phyloP scores from a whole-genome alignment of 2,113 vertebrate genomes.

The Engraulis encrasicolus region DNA sequence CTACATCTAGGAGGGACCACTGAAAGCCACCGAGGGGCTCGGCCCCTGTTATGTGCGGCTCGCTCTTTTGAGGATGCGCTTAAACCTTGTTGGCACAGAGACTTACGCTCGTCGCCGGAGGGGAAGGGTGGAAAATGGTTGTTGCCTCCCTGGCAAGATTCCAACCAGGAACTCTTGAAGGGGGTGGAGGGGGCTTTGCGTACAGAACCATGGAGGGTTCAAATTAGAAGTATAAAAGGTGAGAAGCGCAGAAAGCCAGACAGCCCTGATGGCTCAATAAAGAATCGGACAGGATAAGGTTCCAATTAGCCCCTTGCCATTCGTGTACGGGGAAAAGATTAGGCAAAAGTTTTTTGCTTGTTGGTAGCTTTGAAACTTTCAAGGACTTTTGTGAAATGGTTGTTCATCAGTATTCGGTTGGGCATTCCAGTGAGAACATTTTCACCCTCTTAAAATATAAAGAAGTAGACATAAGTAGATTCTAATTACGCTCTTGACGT shows the following conservation, averaged over 20 bases:
- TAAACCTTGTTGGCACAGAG: conserved; percentile 1
- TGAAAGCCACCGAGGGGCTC: not conserved
- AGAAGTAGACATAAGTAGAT: too few species aligned
- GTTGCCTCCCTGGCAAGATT: not conserved
- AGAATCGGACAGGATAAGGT: not conserved
- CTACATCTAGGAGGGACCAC: not conserved
- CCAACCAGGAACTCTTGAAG: not conserved
- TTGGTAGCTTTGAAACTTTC: too few species aligned
- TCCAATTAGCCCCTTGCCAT: not conserved
- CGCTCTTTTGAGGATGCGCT: conserved; percentile 11
- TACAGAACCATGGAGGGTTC: not conserved
- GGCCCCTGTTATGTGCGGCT: not conserved
- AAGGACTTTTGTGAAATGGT: not conserved
- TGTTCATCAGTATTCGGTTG: not conserved
- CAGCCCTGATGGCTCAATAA: not conserved
- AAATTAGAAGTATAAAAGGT: not conserved
- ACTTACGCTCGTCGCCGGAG: not conserved
- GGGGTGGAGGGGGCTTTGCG: not conserved
- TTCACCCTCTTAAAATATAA: not conserved
- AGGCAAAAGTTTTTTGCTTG: not conserved
- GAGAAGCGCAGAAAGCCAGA: not conserved
- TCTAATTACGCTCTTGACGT: too few species aligned
- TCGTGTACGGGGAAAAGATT: not conserved
- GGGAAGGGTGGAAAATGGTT: not conserved
- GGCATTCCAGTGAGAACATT: not conserved